Conservation (phyloP, 2,888 invertebrate genomes). For the Tenodera sinensis region DNA sequence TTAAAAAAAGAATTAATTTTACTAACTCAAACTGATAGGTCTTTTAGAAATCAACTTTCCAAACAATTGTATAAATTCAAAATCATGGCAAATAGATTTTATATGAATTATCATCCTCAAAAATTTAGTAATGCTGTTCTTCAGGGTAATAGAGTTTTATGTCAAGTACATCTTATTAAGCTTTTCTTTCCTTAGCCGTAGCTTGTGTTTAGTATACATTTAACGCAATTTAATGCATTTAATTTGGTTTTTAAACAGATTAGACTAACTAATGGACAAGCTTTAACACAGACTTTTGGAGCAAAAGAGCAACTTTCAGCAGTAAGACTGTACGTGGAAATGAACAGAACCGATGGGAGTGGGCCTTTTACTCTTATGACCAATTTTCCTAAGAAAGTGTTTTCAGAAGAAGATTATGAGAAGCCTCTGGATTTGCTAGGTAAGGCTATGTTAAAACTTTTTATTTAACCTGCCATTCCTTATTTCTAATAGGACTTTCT, state of each 20-base stretch:
- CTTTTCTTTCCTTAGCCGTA: too few species aligned
- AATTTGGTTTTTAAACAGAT: conserved; percentile 50
- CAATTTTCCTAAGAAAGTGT: conserved; percentile 85
- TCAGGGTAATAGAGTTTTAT: too few species aligned
- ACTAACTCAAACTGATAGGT: too few species aligned
- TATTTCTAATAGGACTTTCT: too few species aligned
- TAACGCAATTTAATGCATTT: neutral
- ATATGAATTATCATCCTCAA: too few species aligned
- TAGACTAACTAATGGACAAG: conserved; percentile 69
- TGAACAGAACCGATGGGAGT: conserved; percentile 71
- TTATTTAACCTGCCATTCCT: neutral
- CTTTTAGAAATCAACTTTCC: too few species aligned
- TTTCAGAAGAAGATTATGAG: conserved; percentile 81
- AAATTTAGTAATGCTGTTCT: too few species aligned
- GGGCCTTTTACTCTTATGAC: conserved; percentile 82
- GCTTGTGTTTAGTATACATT: neutral
- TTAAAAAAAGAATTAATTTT: too few species aligned
- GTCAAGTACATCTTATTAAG: too few species aligned
- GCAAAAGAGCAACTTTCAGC: conserved; percentile 87
- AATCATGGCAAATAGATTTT: too few species aligned
- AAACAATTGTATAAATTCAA: too few species aligned
- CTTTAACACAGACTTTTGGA: conserved; percentile 72
- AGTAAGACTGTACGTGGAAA: conserved; percentile 82
- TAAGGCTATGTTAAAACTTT: conserved; percentile 41
- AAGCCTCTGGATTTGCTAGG: conserved; percentile 81